These are phyloP conservation scores for Acrobasis repandana DNA, from an alignment of 2,888 invertebrate species.

Conservation along the genomic window DNA sequence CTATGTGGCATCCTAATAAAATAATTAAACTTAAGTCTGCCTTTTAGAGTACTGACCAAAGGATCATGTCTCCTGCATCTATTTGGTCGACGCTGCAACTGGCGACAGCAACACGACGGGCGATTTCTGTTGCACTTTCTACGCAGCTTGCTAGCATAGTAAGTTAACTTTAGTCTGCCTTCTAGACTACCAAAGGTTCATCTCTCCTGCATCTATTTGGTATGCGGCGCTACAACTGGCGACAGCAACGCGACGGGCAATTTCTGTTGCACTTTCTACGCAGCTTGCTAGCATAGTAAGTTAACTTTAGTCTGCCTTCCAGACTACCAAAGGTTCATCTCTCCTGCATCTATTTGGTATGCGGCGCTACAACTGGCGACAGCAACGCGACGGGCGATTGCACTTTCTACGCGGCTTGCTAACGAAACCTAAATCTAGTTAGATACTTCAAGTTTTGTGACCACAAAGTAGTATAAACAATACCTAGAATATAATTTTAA, in stretches of 20 bases:
- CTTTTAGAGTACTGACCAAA: constrained; percentile 24
- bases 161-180: no score
- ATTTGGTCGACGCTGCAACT: constrained; percentile 59
- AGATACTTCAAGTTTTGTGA: neutral
- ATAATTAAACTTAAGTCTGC: no score
- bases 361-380: constrained; percentile 54
- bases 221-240: constrained; percentile 58
- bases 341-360: constrained; percentile 48
- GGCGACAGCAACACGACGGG: constrained; percentile 44
- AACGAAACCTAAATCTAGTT: constrained; percentile 1
- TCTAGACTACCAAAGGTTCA: constrained; percentile 38
- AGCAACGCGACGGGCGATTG: constrained; percentile 40
- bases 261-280: constrained; percentile 6
- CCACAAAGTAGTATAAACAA: neutral
- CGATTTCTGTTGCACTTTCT: constrained; percentile 15
- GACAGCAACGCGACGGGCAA: constrained; percentile 40
- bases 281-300: neutral
- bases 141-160: neutral
- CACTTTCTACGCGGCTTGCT: constrained; percentile 3
- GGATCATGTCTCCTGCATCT: constrained; percentile 42
- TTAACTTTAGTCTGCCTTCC: no score
- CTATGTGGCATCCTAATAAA: no score
- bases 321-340: constrained; percentile 39
- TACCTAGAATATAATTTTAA: no score
- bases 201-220: constrained; percentile 44